Evolutionary conservation across 2,113 vertebrate species (phyloP).

Genomic region (human): GRCh38 chr12:87404001-87404500

Average conservation of each 20-base stretch:
- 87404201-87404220: background rate
- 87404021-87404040: slow-evolving; percentile 28
- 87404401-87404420: background rate
- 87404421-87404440: background rate
- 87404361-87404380: background rate
- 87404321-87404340: background rate
- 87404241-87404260: background rate
- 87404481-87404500: background rate
- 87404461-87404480: background rate
- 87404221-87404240: background rate
- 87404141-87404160: background rate
- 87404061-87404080: slow-evolving; percentile 28
- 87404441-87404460: background rate
- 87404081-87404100: background rate
- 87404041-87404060: slow-evolving; percentile 40
- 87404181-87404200: slow-evolving; percentile 48
- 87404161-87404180: background rate
- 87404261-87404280: background rate
- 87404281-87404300: background rate
- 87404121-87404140: slow-evolving; percentile 18
- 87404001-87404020: slow-evolving; percentile 26
- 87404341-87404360: background rate
- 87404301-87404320: background rate
- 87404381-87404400: background rate
- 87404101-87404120: background rate